Conservation (phyloP, 2,113 vertebrate species). For the Pedetes capensis region DNA sequence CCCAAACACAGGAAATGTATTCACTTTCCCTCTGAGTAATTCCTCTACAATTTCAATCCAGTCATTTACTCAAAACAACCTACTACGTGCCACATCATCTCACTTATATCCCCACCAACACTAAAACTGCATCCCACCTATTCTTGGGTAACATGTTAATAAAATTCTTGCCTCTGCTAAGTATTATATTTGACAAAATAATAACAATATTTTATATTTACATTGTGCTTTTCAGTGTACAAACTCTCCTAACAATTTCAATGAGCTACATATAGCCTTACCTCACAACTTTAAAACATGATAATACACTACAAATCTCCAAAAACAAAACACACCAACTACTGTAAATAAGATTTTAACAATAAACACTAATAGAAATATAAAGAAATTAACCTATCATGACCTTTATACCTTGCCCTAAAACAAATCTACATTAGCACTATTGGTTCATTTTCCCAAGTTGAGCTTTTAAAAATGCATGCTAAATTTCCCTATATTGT, state of each 20-base stretch:
- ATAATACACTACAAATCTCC: conserved; percentile 16
- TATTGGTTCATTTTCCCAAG: conserved; percentile 65
- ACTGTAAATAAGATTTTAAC: conserved; percentile 38
- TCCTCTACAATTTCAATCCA: background rate
- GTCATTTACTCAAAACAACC: conserved; percentile 1
- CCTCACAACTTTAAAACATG: conserved; percentile 44
- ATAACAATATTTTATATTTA: conserved; percentile 50
- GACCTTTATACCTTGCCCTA: conserved; percentile 28
- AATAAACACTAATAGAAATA: conserved; percentile 39
- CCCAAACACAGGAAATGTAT: conserved; percentile 30
- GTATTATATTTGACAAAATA: conserved; percentile 37
- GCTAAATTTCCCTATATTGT: conserved; percentile 76
- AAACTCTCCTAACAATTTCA: conserved; percentile 47
- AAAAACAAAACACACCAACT: conserved; percentile 52
- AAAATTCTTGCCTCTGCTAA: conserved; percentile 36
- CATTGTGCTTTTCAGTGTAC: conserved; percentile 33
- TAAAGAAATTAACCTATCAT: conserved; percentile 48
- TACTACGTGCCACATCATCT: background rate
- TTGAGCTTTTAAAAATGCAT: conserved; percentile 71
- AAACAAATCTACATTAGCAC: conserved; percentile 47
- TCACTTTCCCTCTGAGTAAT: conserved; percentile 39
- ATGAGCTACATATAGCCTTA: conserved; percentile 28
- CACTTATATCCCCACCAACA: background rate
- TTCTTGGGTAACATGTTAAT: conserved; percentile 50
- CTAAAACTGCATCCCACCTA: background rate